A percentile compares a stretch with the other conserved stretches of the same genome.
Conservation (phyloP, 2,113 vertebrate genomes). For the Mustela nigripes region DNA sequence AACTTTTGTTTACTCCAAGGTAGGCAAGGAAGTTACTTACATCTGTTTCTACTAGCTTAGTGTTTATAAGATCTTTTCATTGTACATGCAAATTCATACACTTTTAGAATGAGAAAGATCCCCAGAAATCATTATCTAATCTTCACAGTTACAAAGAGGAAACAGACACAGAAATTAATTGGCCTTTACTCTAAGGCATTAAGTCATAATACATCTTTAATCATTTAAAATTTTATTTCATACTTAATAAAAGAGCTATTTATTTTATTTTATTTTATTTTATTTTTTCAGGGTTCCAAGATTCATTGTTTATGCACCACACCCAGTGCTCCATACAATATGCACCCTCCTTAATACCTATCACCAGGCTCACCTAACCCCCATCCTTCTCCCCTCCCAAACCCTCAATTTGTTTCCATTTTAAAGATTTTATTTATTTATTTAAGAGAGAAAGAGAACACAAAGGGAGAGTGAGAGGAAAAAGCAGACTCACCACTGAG, state of each 20-base stretch:
- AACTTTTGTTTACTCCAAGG: slow-evolving; percentile 6
- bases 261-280: no score
- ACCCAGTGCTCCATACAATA: no score
- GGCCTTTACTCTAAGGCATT: background rate
- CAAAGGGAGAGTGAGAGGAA: background rate
- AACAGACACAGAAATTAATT: background rate
- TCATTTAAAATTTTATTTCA: background rate
- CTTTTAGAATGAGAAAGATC: background rate
- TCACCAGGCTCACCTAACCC: no score
- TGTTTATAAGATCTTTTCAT: background rate
- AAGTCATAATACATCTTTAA: background rate
- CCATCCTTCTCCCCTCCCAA: no score
- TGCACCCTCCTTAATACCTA: no score
- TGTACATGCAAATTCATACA: background rate
- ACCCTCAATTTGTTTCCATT: background rate
- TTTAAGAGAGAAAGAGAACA: background rate
- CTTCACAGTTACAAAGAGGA: background rate
- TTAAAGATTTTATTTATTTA: background rate
- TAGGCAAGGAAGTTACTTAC: background rate
- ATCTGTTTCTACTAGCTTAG: background rate
- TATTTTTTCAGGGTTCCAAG: no score
- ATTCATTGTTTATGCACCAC: no score
- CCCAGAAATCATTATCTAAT: background rate
- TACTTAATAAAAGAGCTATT: background rate
- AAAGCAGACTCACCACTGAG: background rate